Base-by-base conservation (phyloP, 2,797 vertebrate species). In the Cephalopachus bancanus region DNA sequence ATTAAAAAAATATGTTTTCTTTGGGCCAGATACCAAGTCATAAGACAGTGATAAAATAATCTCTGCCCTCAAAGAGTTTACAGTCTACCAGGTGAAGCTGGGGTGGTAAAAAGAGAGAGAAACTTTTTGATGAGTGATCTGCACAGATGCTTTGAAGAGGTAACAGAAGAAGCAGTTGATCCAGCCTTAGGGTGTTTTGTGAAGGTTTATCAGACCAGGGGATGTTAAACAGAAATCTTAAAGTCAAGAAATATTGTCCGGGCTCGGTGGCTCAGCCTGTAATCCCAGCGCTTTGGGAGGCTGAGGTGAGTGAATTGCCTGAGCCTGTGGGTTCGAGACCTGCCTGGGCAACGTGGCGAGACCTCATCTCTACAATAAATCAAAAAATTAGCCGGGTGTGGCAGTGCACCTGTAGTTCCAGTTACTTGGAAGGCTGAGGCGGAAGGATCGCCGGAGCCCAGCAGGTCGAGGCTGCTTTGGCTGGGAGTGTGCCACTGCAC, bases 41-140 rank as follows among this genome's bases (percentile, higher is more conserved):
- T 83, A 88, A 94, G 87, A 64, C 2, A 87, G 12, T 72, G 5
- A 83, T 80, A 92, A 78, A 90, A 92, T 95, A 24, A n/a, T 81
- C 9, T 67, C 26, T 88, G 10, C 14, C 28, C 67, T 88, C 9
- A 65, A 81, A 72, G 51, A 80, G 15, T 88, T 95, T 88, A 65
- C 19, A 64, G 19, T 62, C n/a, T 44, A 51, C 19, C 85, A 44
- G 49, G 24, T 7, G 62, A 14, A 86, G 16, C 17, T 59, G 8
- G 49, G 37, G 9, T 44, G 84, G 10, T 85, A 16, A 81, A 78
- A 33, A 91, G 2, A 79, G 19, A 86, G 59, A 71, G 83, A 14
- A 88, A 71, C 5, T 2, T 3, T 51, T 91, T 72, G 37, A 75
- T 81, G 15, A 60, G 20, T 33, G 24, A 4, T 65, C 12, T 72